A percentile compares a stretch with the other conserved stretches of the same genome.
Conservation (phyloP, 2,888 invertebrate species). For the Diarsia rubi region DNA sequence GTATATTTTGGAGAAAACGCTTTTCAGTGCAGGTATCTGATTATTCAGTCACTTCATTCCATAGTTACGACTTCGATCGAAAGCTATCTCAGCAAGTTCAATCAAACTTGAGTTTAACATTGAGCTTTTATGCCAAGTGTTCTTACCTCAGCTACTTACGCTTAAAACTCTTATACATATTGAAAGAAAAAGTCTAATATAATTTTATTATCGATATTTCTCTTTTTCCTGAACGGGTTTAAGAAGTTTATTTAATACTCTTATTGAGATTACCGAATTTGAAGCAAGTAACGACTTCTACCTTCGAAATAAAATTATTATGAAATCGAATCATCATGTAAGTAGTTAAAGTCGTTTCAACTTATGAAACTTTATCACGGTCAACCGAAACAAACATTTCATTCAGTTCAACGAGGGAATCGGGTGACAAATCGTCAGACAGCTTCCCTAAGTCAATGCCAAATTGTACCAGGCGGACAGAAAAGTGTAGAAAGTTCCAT, state of each 20-base stretch:
- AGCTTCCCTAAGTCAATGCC: slow-evolving; percentile 89
- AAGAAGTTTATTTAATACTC: slow-evolving; percentile 16
- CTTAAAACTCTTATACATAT: slow-evolving; percentile 47
- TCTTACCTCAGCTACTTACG: slow-evolving; percentile 41
- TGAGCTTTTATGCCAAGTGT: slow-evolving; percentile 56
- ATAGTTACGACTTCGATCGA: slow-evolving; percentile 42
- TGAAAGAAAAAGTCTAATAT: slow-evolving; percentile 45
- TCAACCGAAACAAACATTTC: slow-evolving; percentile 24
- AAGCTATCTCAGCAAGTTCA: slow-evolving; percentile 46
- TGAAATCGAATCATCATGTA: background rate
- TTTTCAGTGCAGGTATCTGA: slow-evolving; percentile 8
- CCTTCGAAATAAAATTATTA: background rate
- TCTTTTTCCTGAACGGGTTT: slow-evolving; percentile 15
- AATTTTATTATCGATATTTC: slow-evolving; percentile 32
- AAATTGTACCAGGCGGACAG: slow-evolving; percentile 87
- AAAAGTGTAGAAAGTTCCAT: slow-evolving; percentile 74
- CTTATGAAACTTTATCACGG: background rate
- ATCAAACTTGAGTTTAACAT: slow-evolving; percentile 50
- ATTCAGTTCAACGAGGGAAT: slow-evolving; percentile 61
- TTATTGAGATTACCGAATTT: slow-evolving; percentile 7
- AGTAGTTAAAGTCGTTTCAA: background rate
- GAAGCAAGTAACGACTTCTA: background rate
- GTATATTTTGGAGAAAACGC: slow-evolving; percentile 15
- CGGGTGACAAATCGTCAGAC: slow-evolving; percentile 76
- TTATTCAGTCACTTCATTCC: slow-evolving; percentile 46